Evolutionary conservation across 2,888 invertebrate species (phyloP), one percentile per base, ranked within the genome.

Genomic region (Orthonychiurus folsomi): DNA sequence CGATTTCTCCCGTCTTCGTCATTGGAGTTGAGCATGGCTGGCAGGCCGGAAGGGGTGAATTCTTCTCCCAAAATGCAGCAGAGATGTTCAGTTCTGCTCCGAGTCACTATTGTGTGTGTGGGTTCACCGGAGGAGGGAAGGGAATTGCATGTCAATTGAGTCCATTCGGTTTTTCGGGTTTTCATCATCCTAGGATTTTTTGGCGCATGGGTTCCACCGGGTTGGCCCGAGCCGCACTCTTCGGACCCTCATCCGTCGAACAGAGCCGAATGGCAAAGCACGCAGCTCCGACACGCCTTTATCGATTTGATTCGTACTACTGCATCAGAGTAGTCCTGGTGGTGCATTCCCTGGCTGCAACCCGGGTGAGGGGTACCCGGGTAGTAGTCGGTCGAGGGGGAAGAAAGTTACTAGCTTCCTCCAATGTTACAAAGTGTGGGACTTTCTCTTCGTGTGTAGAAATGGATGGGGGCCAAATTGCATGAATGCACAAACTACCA

Each of bases 211-310:
- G 50, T 24, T 50, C 2, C 54, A 2, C 50, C 27, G 18, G 20
- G 21, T 47, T 3, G 47, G 5, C 37, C 37, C 20, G 20, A 57
- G n/a, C n/a, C 50, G 21, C 37, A 37, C 20, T 56, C 55, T 53
- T 50, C 24, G 56, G 26, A 24, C 27, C 56, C 57, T 52, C 50
- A 28, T 54, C 57, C 52, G 53, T 61, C 58, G 61, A 61, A 53
- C 52, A 47, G 26, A 27, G 50, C 53, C 59, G 50, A 55, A 50
- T 60, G 60, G 24, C 28, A n/a, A 57, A 57, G 50, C 62, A 66
- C 63, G 63, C 61, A 63, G 63, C 63, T 59, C 63, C 56, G 65
- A 66, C 65, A 66, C 65, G 65, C 65, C 65, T 66, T 66, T 66
- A 66, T 66, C 63, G 65, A 66, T 66, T 66, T n/a, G 9, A 37